Base-by-base conservation (phyloP, 2,888 invertebrate genomes). In the Argyra leucocephala region DNA sequence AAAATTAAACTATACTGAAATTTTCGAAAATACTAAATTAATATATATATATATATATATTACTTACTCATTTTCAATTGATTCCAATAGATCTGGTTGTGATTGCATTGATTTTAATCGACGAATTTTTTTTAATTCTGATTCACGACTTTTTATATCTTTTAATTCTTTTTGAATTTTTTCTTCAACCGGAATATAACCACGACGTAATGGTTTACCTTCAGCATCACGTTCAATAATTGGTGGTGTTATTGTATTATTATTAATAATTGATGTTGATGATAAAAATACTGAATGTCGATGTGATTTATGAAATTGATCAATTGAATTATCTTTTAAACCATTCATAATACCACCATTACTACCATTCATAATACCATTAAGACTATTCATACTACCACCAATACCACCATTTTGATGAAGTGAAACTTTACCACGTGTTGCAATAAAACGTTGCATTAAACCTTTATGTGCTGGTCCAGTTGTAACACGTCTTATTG, bases 91-190 rank as follows among this genome's bases (percentile, higher is more conserved):
- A 76, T 85, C 83, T 1, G 85, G 83, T 68, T 89, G 88, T 64
- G 85, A 86, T 31, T 84, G 83, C 66, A 83, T 79, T 67, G 84
- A 80, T n/a, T 78, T 80, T 71, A 84, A 83, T 76, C 85, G 83
- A 69, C 88, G 82, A 81, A 86, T 83, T 70, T 83, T 82, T 83
- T 90, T 89, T 60, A 92, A 80, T 74, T 92, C 92, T 69, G 88
- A 87, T 74, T 92, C 92, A 65, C 92, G 82, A 69, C 86, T 85
- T 74, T 90, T 89, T 85, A 93, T 89, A 73, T 94, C 93, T 74
- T 87, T 83, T 63, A 95, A 80, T 77, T 95, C 95, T 69, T 87
- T 87, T 74, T 91, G 90, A 72, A 95, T 94, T 78, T 91, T 92
- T 73, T 91, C 89, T 76, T 94, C 93, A 3, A 93, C 91, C 0